These are phyloP conservation scores for Catalaphyllia jardinei DNA, from an alignment of 64 coral and sea anemone genomes.

Conservation along the genomic window DNA sequence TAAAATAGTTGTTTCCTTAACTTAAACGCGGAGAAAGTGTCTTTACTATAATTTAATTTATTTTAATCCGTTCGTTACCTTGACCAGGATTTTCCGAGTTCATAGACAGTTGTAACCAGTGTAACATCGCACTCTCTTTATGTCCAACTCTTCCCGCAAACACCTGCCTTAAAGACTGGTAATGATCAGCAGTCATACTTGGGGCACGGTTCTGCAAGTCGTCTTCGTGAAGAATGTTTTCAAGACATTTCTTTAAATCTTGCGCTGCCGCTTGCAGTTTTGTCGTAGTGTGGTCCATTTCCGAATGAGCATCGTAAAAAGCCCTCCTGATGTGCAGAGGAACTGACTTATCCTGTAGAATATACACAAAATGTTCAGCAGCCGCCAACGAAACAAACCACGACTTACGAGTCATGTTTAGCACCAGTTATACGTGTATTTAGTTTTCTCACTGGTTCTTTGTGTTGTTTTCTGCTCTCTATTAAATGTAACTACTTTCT, in stretches of 20 bases:
- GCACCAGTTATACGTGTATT: no score
- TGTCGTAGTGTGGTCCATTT: constrained; percentile 62
- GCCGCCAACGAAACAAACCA: not conserved
- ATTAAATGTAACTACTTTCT: no score
- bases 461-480: no score
- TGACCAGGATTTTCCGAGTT: not conserved
- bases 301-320: constrained; percentile 55
- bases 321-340: constrained; percentile 61
- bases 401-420: no score
- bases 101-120: constrained; percentile 13
- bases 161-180: constrained; percentile 17
- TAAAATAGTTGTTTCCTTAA: no score
- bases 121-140: not conserved
- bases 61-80: not conserved
- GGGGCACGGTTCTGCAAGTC: not conserved
- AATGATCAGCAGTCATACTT: constrained; percentile 30
- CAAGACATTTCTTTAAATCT: constrained; percentile 58
- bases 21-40: no score
- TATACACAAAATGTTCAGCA: not conserved
- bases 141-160: not conserved
- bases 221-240: constrained; percentile 79
- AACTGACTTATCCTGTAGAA: not conserved
- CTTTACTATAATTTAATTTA: no score
- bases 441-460: no score
- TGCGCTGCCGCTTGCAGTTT: constrained; percentile 70